Evolutionary conservation across 2,113 vertebrate genomes (phyloP).

Genomic region (Stegastes partitus): DNA sequence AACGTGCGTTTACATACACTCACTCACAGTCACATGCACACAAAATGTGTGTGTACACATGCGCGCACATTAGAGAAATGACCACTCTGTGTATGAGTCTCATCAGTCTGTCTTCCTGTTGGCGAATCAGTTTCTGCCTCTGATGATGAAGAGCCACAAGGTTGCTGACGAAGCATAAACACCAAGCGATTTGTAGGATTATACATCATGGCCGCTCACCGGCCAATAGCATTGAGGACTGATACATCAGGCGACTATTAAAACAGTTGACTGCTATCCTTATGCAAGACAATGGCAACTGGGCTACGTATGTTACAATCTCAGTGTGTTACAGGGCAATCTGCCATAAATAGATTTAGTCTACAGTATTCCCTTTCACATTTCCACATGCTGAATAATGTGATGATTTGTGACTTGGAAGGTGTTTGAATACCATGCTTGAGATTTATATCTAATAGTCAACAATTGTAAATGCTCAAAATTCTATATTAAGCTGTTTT

Average conservation of each 20-base stretch:
- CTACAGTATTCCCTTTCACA: not conserved
- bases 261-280: slow-evolving; percentile 23
- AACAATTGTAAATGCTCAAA: slow-evolving; percentile 5
- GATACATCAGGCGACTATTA: slow-evolving; percentile 67
- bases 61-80: slow-evolving; percentile 22
- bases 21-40: slow-evolving; percentile 25
- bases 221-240: slow-evolving; percentile 66
- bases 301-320: not conserved
- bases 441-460: not conserved
- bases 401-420: not conserved
- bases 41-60: not conserved
- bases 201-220: slow-evolving; percentile 47
- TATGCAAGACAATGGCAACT: slow-evolving; percentile 16
- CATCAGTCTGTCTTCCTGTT: slow-evolving; percentile 32
- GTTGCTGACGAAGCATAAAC: slow-evolving; percentile 77
- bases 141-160: slow-evolving; percentile 66
- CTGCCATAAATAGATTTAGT: slow-evolving; percentile 23
- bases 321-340: not conserved
- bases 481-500: slow-evolving; percentile 12
- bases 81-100: slow-evolving; percentile 33
- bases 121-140: slow-evolving; percentile 43
- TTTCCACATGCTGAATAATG: not conserved
- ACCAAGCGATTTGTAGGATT: slow-evolving; percentile 72
- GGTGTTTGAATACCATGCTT: not conserved
- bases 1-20: slow-evolving; percentile 16